These are phyloP conservation scores for Corydoras sp. DNA, from an alignment of 2,113 vertebrate genomes.

Conservation along the genomic window DNA sequence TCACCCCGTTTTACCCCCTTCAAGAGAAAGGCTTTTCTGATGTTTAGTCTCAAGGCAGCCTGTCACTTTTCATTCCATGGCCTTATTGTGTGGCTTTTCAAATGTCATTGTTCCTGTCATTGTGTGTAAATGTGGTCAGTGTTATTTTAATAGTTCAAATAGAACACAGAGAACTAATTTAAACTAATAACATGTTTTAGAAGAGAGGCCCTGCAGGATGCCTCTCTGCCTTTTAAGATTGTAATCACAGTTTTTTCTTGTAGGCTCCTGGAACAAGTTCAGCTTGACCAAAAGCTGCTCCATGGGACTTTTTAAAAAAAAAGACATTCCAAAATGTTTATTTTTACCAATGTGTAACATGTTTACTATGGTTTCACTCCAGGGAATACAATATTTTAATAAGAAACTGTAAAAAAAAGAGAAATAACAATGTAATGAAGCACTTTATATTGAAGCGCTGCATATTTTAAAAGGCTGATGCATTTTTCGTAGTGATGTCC, in stretches of 20 bases:
- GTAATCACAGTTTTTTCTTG: slow-evolving; percentile 74
- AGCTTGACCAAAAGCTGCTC: slow-evolving; percentile 87
- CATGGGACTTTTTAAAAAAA: slow-evolving; percentile 74
- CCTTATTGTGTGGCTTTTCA: neutral
- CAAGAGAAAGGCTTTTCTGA: neutral
- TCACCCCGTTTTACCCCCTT: too few species aligned
- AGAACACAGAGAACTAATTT: too few species aligned
- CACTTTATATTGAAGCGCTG: slow-evolving; percentile 75
- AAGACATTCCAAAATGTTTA: slow-evolving; percentile 94
- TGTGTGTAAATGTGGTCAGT: neutral
- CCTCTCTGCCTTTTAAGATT: slow-evolving; percentile 54
- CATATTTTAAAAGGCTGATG: slow-evolving; percentile 69
- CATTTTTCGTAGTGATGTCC: slow-evolving; percentile 70
- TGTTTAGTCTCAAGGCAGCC: slow-evolving; percentile 22
- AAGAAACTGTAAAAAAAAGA: slow-evolving; percentile 66
- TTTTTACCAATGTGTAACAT: slow-evolving; percentile 78
- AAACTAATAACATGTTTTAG: neutral
- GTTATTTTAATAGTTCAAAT: too few species aligned
- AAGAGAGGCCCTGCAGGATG: too few species aligned
- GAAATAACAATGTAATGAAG: slow-evolving; percentile 69
- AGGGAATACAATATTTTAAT: slow-evolving; percentile 78
- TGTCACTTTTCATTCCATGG: slow-evolving; percentile 17
- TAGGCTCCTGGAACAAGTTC: slow-evolving; percentile 96
- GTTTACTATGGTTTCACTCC: slow-evolving; percentile 78
- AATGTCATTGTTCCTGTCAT: neutral